Evolutionary conservation across 2,888 invertebrate genomes (phyloP).

Genomic region (Candidula unifasciata): DNA sequence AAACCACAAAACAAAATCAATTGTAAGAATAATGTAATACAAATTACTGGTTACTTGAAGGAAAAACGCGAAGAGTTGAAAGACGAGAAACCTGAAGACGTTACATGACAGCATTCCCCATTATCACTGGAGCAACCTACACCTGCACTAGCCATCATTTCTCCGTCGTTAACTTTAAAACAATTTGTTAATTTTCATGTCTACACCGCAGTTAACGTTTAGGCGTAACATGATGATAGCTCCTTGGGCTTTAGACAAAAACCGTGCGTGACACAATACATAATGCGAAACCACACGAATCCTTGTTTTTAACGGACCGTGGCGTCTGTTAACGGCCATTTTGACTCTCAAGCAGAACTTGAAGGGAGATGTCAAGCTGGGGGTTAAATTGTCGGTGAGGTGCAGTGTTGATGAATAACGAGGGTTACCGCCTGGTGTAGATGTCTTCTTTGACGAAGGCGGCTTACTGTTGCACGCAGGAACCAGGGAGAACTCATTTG

Average conservation of each 20-base stretch:
- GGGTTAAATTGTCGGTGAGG: slow-evolving; percentile 37
- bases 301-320: slow-evolving; percentile 13
- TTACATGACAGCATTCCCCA: not conserved
- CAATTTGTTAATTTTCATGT: not conserved
- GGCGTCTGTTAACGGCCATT: slow-evolving; percentile 34
- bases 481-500: not conserved
- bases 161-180: not conserved
- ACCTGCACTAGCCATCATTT: not conserved
- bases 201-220: slow-evolving; percentile 2
- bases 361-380: slow-evolving; percentile 29
- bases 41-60: not conserved
- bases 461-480: not conserved
- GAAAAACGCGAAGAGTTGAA: not conserved
- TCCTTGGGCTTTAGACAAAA: not conserved
- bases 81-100: not conserved
- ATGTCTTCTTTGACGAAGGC: not conserved
- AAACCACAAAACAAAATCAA: too few species aligned
- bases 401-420: slow-evolving; percentile 43
- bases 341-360: slow-evolving; percentile 30
- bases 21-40: not conserved
- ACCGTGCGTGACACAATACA: not conserved
- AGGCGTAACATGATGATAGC: not conserved
- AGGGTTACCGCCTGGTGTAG: slow-evolving; percentile 26
- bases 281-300: slow-evolving; percentile 14
- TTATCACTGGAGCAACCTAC: not conserved